Base-by-base conservation (phyloP, 1,140 invertebrate genomes). In the Aleiodes sp. region DNA sequence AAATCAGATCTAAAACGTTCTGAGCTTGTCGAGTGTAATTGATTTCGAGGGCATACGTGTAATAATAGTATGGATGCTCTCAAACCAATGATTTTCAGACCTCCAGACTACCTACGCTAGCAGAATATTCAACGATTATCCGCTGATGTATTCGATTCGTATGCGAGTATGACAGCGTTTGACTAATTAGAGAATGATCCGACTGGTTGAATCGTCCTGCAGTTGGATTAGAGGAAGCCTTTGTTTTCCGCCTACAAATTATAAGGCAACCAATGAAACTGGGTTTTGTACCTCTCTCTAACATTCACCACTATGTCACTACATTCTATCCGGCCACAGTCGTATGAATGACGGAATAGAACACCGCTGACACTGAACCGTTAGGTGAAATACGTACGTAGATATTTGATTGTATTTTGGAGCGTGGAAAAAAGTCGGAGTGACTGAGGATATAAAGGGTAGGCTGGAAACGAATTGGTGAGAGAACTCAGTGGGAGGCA, bases 241-340 rank as follows among this genome's bases (percentile, higher is more conserved):
- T 78, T 76, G 73, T 79, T 82, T 77, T 73, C 77, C 72, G 43
- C 70, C 37, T 70, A 73, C 76, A 76, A 78, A 82, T 81, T 81
- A 78, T 78, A 78, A 78, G 71, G 70, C 73, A 41, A 68, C 65
- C 70, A 68, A 43, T 59, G 57, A 24, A 33, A n/a, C 14, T 35
- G 57, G 10, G 6, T 41, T 19, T n/a, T 35, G 37, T 14, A 19
- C 59, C 39, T 52, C 26, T 26, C 60, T 33, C 66, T 31, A n/a
- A n/a, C 57, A 68, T 41, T 60, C 41, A 41, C 43, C 59, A 37
- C 29, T 62, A 62, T 35, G 57, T 59, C 41, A 37, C 19, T 29
- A 16, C 14, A 52, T 16, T 29, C 28, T n/a, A n/a, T 68, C 31
- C 35, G 21, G 64, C 43, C 41, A 43, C 43, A 31, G 28, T 29